Evolutionary conservation across 1,140 invertebrate genomes (phyloP), one percentile per base, ranked within the genome.

Genomic region (Philaenus spumarius): DNA sequence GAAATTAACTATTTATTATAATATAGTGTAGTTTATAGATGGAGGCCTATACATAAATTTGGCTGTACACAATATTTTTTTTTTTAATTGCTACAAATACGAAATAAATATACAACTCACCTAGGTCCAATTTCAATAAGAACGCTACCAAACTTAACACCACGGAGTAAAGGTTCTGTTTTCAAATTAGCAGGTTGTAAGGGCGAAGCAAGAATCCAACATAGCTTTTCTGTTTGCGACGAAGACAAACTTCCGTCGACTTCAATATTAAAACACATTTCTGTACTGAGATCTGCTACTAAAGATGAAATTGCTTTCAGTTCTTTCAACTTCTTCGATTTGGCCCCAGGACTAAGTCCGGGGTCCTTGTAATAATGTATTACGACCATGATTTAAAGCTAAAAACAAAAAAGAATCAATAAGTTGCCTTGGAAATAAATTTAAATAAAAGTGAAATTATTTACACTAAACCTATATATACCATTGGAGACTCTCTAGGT

Each of bases 91-190:
- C n/a, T n/a, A n/a, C n/a, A n/a, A n/a, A n/a, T n/a, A n/a, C n/a
- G n/a, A 30, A 4, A 4, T 30, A 30, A 30, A 30, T 30, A 30
- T 30, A 30, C 26, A 4, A 57, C 52, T 68, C 79, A 87, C 78
- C 86, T 83, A 35, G 89, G 89, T 23, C 89, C 89, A 71, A 90
- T 86, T 80, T 92, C 89, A 64, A 90, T 80, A 22, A 88, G 56
- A 2, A 80, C 62, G 52, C 75, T 72, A 62, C 78, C 67, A 35
- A 66, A 56, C 40, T 68, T 54, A 14, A 72, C 61, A 53, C 67
- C 63, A 37, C 76, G 74, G 19, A 74, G 72, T 14, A 71, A 68
- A 9, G 76, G 68, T 62, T 74, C 63, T 53, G 58, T 66, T 58
- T 73, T 76, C 7, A 73, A 74, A 51, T 83, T 69, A 17, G 75